These are phyloP conservation scores for Dryocosmus kuriphilus DNA, from an alignment of 2,888 invertebrate species.

Conservation along the genomic window DNA sequence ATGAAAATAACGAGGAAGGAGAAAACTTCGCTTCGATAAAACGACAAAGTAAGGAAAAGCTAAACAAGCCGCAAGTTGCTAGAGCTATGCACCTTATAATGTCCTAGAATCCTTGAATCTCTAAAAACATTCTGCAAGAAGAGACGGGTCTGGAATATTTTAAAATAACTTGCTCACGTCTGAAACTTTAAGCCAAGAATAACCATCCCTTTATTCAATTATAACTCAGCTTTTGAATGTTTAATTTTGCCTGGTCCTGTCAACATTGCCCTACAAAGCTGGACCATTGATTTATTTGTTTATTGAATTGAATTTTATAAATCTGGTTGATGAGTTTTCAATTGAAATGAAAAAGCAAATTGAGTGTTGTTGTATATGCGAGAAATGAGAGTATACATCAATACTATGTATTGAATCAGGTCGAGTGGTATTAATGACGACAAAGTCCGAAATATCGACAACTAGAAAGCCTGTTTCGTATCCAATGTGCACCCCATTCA, in stretches of 20 bases:
- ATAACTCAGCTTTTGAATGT: conserved; percentile 7
- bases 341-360: neutral
- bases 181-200: conserved; percentile 19
- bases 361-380: neutral
- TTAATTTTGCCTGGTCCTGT: neutral
- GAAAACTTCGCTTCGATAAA: conserved; percentile 33
- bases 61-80: conserved; percentile 29
- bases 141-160: conserved; percentile 24
- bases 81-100: conserved; percentile 25
- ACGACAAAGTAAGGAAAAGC: conserved; percentile 38
- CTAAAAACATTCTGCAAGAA: conserved; percentile 25
- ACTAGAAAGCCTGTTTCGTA: conserved; percentile 21
- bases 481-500: conserved; percentile 13
- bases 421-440: conserved; percentile 31
- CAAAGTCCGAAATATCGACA: conserved; percentile 13
- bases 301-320: neutral
- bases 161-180: conserved; percentile 9
- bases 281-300: neutral
- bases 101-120: conserved; percentile 30
- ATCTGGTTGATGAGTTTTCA: neutral
- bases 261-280: neutral
- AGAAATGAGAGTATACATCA: neutral
- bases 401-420: conserved; percentile 17
- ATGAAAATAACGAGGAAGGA: conserved; percentile 58
- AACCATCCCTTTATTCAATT: conserved; percentile 21